Percentiles rank a stretch among this genome's conserved stretches.
Conservation (phyloP, 1,140 invertebrate species). For the Andrena cerasifolii region DNA sequence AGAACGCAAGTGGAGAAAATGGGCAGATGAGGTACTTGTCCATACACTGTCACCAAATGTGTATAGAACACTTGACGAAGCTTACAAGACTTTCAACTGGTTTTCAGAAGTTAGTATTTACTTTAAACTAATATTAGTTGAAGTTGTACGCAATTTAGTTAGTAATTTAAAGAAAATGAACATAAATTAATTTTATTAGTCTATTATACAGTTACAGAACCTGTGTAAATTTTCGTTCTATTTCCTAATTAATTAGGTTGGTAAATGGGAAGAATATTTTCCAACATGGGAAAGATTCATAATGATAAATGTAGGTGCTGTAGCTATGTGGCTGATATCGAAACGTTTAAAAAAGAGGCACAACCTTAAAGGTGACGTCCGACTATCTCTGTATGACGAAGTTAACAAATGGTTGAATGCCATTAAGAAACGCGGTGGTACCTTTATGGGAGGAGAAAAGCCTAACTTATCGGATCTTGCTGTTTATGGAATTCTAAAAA, state of each 20-base stretch:
- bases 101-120: slow-evolving; percentile 87
- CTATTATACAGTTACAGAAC: neutral
- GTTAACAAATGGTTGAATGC: slow-evolving; percentile 90
- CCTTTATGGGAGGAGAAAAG: slow-evolving; percentile 92
- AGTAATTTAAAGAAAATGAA: too few relatives aligned
- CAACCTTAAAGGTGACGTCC: slow-evolving; percentile 93
- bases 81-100: slow-evolving; percentile 95
- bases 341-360: slow-evolving; percentile 94
- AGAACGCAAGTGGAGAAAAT: slow-evolving; percentile 97
- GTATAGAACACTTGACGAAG: slow-evolving; percentile 93
- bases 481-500: slow-evolving; percentile 95
- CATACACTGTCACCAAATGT: slow-evolving; percentile 98
- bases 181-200: neutral
- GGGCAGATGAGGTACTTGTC: slow-evolving; percentile 95
- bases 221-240: neutral
- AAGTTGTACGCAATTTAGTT: too few relatives aligned
- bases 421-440: slow-evolving; percentile 87
- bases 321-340: slow-evolving; percentile 96
- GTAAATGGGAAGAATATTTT: slow-evolving; percentile 96
- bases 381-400: slow-evolving; percentile 94
- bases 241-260: slow-evolving; percentile 86
- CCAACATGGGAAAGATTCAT: slow-evolving; percentile 91
- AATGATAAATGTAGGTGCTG: slow-evolving; percentile 96
- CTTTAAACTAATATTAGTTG: too few relatives aligned
- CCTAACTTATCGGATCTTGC: slow-evolving; percentile 97